These are phyloP conservation scores for Dendrolimus houi DNA, from an alignment of 2,888 invertebrate genomes.

Conservation along the genomic window DNA sequence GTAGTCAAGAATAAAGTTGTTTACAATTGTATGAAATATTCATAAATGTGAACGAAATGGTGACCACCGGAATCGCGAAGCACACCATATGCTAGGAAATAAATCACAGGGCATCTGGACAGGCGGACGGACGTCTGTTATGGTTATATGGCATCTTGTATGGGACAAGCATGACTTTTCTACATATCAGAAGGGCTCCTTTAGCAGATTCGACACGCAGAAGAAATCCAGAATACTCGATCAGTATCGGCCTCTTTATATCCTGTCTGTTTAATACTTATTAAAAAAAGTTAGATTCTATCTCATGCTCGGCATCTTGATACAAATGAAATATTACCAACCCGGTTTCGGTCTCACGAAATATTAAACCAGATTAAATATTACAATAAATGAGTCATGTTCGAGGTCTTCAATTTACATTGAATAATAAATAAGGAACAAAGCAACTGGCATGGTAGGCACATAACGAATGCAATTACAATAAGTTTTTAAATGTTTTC, in stretches of 20 bases:
- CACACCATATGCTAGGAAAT: conserved; percentile 26
- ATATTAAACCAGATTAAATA: conserved; percentile 51
- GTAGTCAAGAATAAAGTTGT: conserved; percentile 55
- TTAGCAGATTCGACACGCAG: background rate
- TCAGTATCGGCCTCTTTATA: conserved; percentile 45
- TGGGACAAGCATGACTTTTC: background rate
- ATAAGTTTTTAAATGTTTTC: too few relatives aligned
- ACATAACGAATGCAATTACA: too few relatives aligned
- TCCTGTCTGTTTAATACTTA: conserved; percentile 46
- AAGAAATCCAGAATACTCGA: conserved; percentile 28
- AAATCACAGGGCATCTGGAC: conserved; percentile 15
- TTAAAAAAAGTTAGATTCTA: conserved; percentile 52
- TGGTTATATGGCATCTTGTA: conserved; percentile 6
- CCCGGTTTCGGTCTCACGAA: conserved; percentile 45
- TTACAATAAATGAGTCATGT: conserved; percentile 37
- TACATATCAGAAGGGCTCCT: background rate
- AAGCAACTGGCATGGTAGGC: too few relatives aligned
- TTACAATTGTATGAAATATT: conserved; percentile 71
- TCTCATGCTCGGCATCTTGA: conserved; percentile 50
- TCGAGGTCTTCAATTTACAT: conserved; percentile 11
- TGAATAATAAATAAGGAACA: background rate
- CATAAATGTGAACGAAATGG: conserved; percentile 52
- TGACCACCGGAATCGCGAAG: conserved; percentile 44
- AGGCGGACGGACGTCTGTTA: background rate
- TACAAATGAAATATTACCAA: conserved; percentile 52